Evolutionary conservation across 2,888 invertebrate genomes (phyloP).

Genomic region (Drosophila dives): DNA sequence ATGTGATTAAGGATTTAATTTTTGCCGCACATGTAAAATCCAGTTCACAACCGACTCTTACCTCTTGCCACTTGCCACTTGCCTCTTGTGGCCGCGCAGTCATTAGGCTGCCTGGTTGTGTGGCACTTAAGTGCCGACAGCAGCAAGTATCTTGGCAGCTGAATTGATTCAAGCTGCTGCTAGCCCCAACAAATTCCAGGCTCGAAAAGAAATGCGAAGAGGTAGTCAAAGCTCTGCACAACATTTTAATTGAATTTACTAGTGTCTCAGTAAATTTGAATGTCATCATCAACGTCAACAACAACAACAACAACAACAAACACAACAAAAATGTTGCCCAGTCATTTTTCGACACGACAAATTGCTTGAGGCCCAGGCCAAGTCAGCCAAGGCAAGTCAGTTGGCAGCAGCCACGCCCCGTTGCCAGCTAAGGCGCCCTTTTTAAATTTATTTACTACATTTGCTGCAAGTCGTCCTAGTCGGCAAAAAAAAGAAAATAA

Average conservation of each 20-base stretch:
- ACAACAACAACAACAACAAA: background rate
- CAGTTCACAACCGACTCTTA: background rate
- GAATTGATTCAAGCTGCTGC: slow-evolving; percentile 50
- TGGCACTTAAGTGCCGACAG: slow-evolving; percentile 51
- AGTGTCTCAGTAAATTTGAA: slow-evolving; percentile 72
- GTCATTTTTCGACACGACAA: slow-evolving; percentile 62
- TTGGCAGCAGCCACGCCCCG: slow-evolving; percentile 35
- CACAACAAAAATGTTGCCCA: slow-evolving; percentile 49
- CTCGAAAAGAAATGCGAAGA: slow-evolving; percentile 44
- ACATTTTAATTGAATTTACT: slow-evolving; percentile 77
- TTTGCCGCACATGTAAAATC: slow-evolving; percentile 47
- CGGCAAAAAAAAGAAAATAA: background rate
- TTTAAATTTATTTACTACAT: slow-evolving; percentile 75
- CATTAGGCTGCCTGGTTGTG: slow-evolving; percentile 45
- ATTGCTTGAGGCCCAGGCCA: slow-evolving; percentile 50
- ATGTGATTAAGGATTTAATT: slow-evolving; percentile 80
- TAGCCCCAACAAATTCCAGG: slow-evolving; percentile 27
- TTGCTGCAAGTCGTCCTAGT: slow-evolving; percentile 34
- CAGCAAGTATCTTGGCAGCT: slow-evolving; percentile 13
- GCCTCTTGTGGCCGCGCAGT: slow-evolving; percentile 32
- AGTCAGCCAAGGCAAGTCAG: background rate
- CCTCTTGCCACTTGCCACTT: slow-evolving; percentile 1
- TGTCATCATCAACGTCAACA: slow-evolving; percentile 61
- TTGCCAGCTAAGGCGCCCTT: slow-evolving; percentile 48
- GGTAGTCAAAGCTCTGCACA: slow-evolving; percentile 48